Conservation (phyloP, 2,888 invertebrate genomes). For the Incurvaria masculella region DNA sequence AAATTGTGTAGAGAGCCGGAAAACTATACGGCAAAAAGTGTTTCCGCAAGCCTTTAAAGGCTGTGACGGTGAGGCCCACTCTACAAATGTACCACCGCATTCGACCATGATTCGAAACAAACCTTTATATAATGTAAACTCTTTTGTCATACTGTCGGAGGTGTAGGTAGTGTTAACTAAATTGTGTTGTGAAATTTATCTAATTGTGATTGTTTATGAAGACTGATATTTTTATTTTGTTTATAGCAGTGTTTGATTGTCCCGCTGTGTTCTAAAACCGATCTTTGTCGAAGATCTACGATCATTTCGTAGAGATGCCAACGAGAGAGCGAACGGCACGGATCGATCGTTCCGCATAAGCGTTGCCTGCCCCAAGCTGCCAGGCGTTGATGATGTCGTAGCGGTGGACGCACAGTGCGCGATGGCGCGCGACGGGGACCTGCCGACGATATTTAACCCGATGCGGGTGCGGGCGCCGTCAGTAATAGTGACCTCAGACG, state of each 20-base stretch:
- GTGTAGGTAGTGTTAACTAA: too few species aligned
- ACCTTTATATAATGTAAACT: too few species aligned
- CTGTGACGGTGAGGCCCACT: too few species aligned
- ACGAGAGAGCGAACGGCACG: background rate
- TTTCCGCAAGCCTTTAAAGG: too few species aligned
- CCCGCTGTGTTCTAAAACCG: background rate
- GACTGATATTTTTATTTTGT: background rate
- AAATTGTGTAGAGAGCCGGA: too few species aligned
- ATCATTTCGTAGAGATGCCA: background rate
- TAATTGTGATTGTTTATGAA: background rate
- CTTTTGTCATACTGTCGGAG: too few species aligned
- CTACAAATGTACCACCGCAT: too few species aligned
- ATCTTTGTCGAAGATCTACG: background rate
- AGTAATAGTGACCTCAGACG: constrained; percentile 66
- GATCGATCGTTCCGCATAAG: background rate
- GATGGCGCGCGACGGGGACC: constrained; percentile 72
- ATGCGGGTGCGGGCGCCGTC: constrained; percentile 66
- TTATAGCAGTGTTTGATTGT: background rate
- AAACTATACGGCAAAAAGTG: too few species aligned
- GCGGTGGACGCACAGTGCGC: constrained; percentile 13
- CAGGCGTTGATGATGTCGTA: background rate
- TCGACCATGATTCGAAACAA: too few species aligned
- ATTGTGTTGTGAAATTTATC: background rate
- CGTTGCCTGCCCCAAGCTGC: background rate
- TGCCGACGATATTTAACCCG: constrained; percentile 80